A percentile compares a stretch with the other conserved stretches of the same genome.
These are phyloP conservation scores for Morpho achilles DNA, from an alignment of 2,888 invertebrate genomes.

Conservation along the genomic window DNA sequence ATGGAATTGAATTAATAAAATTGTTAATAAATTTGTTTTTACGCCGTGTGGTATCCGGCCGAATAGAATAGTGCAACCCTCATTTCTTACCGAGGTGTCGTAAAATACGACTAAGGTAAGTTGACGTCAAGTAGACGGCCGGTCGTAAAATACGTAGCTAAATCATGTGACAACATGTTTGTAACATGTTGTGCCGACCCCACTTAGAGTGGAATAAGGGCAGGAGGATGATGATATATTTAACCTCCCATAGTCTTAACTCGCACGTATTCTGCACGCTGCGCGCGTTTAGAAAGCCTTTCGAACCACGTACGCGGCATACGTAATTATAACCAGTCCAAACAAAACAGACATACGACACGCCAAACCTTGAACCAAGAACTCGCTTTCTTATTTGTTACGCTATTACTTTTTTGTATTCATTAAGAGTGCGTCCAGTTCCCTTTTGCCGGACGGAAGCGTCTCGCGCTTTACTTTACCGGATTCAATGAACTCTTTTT, in stretches of 20 bases:
- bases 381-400: constrained; percentile 16
- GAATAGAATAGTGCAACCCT: too few species aligned
- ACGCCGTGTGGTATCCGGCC: too few species aligned
- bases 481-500: constrained; percentile 65
- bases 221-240: too few species aligned
- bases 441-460: constrained; percentile 58
- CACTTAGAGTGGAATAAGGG: too few species aligned
- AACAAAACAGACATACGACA: constrained; percentile 21
- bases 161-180: too few species aligned
- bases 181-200: too few species aligned
- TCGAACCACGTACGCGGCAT: constrained; percentile 27
- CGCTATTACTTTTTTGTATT: constrained; percentile 42
- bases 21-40: too few species aligned
- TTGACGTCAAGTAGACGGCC: too few species aligned
- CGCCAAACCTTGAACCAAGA: constrained; percentile 6
- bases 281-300: constrained; percentile 32
- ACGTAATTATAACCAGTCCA: constrained; percentile 30
- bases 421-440: constrained; percentile 40
- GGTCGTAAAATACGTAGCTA: too few species aligned
- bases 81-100: too few species aligned
- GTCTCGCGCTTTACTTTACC: constrained; percentile 53
- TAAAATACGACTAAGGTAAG: too few species aligned
- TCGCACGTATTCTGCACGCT: constrained; percentile 21
- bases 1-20: neutral
- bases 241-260: too few species aligned